phyloP scores from a whole-genome alignment of 2,113 vertebrate genomes.

The Microcebus ravelobensis region DNA sequence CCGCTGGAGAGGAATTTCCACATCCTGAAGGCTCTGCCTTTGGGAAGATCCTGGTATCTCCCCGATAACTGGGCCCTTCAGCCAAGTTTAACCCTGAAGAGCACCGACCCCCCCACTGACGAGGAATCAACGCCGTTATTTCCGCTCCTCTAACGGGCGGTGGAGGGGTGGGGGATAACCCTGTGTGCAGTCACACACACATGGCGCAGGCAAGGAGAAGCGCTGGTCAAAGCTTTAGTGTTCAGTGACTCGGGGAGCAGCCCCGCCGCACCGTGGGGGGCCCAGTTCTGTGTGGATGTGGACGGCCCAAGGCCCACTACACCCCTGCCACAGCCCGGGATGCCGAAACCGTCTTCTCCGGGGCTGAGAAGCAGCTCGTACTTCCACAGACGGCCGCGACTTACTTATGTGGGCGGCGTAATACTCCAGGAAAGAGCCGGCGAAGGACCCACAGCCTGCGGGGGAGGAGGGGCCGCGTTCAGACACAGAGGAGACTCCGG shows the following conservation, averaged over 20 bases:
- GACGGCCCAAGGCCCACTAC: too few relatives aligned
- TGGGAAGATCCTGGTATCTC: background rate
- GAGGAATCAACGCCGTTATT: background rate
- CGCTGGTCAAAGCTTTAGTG: background rate
- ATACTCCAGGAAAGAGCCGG: conserved; percentile 95
- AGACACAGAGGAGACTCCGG: fast-evolving
- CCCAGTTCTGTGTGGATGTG: too few relatives aligned
- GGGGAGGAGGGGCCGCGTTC: background rate
- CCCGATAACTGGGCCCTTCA: background rate
- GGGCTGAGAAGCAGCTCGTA: background rate
- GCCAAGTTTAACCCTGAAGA: background rate
- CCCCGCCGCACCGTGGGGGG: too few relatives aligned
- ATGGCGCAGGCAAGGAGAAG: too few relatives aligned
- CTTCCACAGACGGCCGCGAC: conserved; percentile 64
- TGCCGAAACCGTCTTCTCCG: fast-evolving
- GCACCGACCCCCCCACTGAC: too few relatives aligned
- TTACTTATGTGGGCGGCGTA: conserved; percentile 94
- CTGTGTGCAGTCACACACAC: fast-evolving
- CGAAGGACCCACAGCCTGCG: conserved; percentile 92
- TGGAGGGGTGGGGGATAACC: fast-evolving
- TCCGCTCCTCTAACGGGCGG: too few relatives aligned
- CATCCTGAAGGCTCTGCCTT: background rate
- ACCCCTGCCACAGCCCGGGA: background rate
- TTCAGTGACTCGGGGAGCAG: background rate
- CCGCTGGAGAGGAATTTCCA: fast-evolving